Evolutionary conservation across 2,797 vertebrate species (phyloP).

Genomic region (Channa striata): DNA sequence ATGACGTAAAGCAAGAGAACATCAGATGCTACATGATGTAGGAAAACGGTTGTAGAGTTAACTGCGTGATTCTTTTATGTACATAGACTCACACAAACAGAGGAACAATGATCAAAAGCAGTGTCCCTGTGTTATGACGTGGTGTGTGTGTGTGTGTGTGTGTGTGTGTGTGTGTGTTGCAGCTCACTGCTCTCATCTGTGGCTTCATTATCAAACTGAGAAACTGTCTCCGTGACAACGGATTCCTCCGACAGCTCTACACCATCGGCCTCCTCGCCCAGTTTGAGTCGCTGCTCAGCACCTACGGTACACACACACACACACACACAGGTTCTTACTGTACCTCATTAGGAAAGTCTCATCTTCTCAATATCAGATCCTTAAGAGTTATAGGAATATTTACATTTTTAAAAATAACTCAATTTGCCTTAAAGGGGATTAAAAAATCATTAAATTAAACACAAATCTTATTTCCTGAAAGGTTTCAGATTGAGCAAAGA

Average conservation of each 20-base stretch:
- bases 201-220: constrained; percentile 97
- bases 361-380: not conserved
- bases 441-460: too few relatives aligned
- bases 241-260: constrained; percentile 96
- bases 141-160: not conserved
- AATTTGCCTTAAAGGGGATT: too few relatives aligned
- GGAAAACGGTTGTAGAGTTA: not conserved
- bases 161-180: constrained; percentile 27
- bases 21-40: not conserved
- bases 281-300: constrained; percentile 96
- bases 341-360: not conserved
- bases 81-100: not conserved
- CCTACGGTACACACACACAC: constrained; percentile 86
- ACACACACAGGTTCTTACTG: not conserved
- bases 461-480: too few relatives aligned
- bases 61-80: not conserved
- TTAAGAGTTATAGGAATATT: too few relatives aligned
- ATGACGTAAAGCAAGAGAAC: too few relatives aligned
- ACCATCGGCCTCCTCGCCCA: constrained; percentile 97
- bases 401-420: too few relatives aligned
- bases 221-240: constrained; percentile 93
- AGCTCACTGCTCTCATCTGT: constrained; percentile 96
- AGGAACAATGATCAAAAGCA: constrained; percentile 1
- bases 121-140: not conserved
- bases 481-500: too few relatives aligned